Base-by-base conservation (phyloP, 1,140 invertebrate species). In the Magallana angulata region DNA sequence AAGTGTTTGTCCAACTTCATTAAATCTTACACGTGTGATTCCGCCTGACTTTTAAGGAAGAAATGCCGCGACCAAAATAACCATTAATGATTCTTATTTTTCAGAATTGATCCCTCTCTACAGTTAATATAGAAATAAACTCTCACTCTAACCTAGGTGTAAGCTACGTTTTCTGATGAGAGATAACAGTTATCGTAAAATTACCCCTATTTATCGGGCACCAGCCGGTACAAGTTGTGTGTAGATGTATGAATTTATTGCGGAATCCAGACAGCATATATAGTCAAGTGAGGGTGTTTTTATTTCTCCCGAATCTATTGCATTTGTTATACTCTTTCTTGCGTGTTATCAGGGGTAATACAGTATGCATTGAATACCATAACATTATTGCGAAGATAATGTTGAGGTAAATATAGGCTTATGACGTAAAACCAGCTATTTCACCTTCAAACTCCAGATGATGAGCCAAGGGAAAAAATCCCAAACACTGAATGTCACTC, bases 201-300 rank as follows among this genome's bases (percentile, higher is more conserved):
- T 76, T 76, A 76, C 68, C 68, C 68, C 68, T 76, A 76, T 76
- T 76, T 76, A 76, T 76, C 68, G 68, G 68, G 68, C 68, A 76
- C 68, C 68, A 76, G 68, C 24, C 68, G 36, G 68, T 36, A 30
- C 68, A 76, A 30, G 24, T 30, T 12, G 24, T 76, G 36, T 76
- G 36, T 71, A 71, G 24, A 30, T 71, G 68, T 30, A 76, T 76
- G 36, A 76, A 76, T 76, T 76, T 76, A 76, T 76, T 76, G 24
- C 68, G 18, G 68, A 76, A 76, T 30, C 8, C 18, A 30, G 68
- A 30, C 68, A 24, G 18, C 12, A 36, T 12, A 76, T 62, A 62
- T 62, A 12, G 68, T 76, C 24, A 76, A 76, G 68, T 76, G 68
- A 30, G 68, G 68, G 24, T 30, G 68, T 18, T 76, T 76, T 76